Conservation (phyloP, 2,888 invertebrate species). For the Nomada lathburiana region DNA sequence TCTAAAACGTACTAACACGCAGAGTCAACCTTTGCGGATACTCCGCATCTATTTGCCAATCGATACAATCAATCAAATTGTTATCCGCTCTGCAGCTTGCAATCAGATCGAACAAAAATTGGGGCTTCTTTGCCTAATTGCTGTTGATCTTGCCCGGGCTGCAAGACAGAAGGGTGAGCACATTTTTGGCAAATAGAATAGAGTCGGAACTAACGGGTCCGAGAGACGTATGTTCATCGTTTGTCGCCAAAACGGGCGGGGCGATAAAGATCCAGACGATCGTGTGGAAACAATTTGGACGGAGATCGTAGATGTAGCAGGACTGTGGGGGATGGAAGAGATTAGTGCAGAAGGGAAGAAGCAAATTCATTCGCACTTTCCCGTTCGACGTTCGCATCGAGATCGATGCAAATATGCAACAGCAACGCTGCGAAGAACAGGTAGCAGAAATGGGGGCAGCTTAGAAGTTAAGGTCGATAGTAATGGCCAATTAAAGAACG, state of each 20-base stretch:
- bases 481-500: constrained; percentile 41
- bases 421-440: too few species aligned
- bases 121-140: constrained; percentile 34
- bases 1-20: too few species aligned
- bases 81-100: not conserved
- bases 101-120: not conserved
- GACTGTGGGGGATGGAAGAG: too few species aligned
- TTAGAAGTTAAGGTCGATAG: constrained; percentile 25
- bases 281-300: not conserved
- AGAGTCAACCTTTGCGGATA: too few species aligned
- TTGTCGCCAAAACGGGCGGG: not conserved
- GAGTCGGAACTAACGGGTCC: not conserved
- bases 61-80: too few species aligned
- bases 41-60: too few species aligned
- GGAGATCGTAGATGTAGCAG: not conserved
- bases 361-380: too few species aligned
- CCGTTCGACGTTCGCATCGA: too few species aligned
- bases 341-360: too few species aligned
- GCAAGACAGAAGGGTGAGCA: not conserved
- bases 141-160: not conserved
- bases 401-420: not conserved
- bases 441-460: too few species aligned
- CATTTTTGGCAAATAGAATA: not conserved
- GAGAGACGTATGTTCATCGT: not conserved
- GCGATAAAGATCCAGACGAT: not conserved